These are phyloP conservation scores for Cyprinus carpio DNA, from an alignment of 2,113 vertebrate genomes.

Conservation along the genomic window DNA sequence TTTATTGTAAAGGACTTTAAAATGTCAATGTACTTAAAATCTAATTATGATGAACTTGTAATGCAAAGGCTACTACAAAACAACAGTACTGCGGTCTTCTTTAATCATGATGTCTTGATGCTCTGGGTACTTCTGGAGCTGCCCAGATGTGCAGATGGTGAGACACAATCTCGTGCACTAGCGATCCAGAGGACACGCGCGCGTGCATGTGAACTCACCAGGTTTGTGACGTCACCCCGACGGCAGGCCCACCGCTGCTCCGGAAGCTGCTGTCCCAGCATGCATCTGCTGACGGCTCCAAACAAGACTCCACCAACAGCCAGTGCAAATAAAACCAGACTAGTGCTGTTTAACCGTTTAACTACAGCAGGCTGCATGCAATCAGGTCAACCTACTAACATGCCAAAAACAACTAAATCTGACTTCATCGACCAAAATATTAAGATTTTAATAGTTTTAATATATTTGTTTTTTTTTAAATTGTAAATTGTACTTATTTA, in stretches of 20 bases:
- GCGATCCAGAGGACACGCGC: neutral
- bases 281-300: conserved; percentile 2
- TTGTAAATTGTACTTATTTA: neutral
- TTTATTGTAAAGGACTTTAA: no score
- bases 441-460: neutral
- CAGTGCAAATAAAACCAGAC: neutral
- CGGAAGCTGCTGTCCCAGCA: conserved; percentile 29
- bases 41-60: no score
- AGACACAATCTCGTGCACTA: no score
- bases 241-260: neutral
- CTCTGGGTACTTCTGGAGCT: no score
- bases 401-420: neutral
- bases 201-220: no score
- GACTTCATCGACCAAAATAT: neutral
- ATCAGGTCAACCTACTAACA: neutral
- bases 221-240: neutral
- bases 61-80: no score
- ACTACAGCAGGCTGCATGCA: neutral
- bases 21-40: no score
- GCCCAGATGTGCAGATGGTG: no score
- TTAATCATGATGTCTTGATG: no score
- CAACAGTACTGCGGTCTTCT: no score
- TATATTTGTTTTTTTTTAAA: no score
- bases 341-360: neutral
- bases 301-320: neutral